Conservation (phyloP, 2,888 invertebrate species). For the Eupelmus urozonus region DNA sequence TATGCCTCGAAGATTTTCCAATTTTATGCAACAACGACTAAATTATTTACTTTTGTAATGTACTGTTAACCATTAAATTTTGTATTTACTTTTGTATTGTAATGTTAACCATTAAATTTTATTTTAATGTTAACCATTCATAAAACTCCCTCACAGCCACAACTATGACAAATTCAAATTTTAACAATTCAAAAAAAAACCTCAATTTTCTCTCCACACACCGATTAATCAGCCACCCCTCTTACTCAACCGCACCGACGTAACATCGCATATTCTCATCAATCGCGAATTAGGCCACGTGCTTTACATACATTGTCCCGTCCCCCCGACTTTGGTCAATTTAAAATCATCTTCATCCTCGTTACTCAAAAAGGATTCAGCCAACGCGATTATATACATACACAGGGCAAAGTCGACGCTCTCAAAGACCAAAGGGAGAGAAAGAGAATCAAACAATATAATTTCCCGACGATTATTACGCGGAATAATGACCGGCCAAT, state of each 20-base stretch:
- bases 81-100: too few species aligned
- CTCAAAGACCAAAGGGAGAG: not conserved
- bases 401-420: not conserved
- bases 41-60: too few species aligned
- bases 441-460: conserved; percentile 65
- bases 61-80: too few species aligned
- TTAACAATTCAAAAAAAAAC: too few species aligned
- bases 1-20: too few species aligned
- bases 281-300: not conserved
- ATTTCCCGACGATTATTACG: conserved; percentile 70
- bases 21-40: too few species aligned
- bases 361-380: not conserved
- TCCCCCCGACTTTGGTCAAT: not conserved
- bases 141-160: too few species aligned
- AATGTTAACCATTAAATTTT: too few species aligned
- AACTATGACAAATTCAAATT: not conserved
- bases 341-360: not conserved
- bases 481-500: conserved; percentile 67
- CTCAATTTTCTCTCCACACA: not conserved
- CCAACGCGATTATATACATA: not conserved
- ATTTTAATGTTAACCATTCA: too few species aligned
- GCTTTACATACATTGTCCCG: not conserved
- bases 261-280: not conserved
- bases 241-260: conserved; percentile 10
- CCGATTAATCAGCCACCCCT: too few species aligned